Percentiles rank a stretch among this genome's conserved stretches.
phyloP scores from a whole-genome alignment of 2,113 vertebrate genomes.

The Triplophysa dalaica region DNA sequence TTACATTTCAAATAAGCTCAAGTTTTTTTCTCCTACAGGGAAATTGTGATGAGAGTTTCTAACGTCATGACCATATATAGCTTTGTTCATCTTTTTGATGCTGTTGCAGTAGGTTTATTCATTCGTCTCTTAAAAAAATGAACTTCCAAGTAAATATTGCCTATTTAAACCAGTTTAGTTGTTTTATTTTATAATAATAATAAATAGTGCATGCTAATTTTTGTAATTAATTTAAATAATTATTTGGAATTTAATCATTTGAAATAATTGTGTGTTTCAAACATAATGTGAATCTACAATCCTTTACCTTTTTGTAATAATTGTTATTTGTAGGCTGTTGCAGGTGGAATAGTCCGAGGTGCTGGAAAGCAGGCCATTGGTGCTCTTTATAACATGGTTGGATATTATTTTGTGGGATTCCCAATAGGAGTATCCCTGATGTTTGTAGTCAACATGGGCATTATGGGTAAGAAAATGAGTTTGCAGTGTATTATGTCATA shows the following conservation, averaged over 20 bases:
- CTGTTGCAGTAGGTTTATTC: conserved; percentile 58
- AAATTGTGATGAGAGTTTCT: conserved; percentile 63
- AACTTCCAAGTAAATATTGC: no score
- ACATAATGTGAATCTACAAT: no score
- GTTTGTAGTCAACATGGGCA: conserved; percentile 77
- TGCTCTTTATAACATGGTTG: conserved; percentile 69
- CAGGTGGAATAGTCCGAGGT: conserved; percentile 77
- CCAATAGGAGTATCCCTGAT: conserved; percentile 77
- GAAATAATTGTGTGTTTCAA: no score
- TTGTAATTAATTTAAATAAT: no score
- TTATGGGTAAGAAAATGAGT: conserved; percentile 72
- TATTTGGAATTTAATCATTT: no score
- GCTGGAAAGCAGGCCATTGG: conserved; percentile 80
- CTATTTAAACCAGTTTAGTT: no score
- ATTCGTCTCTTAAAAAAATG: background rate
- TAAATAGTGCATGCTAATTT: no score
- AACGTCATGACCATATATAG: conserved; percentile 64
- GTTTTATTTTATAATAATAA: no score
- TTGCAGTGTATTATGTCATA: no score
- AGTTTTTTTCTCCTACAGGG: conserved; percentile 49
- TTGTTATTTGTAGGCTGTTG: conserved; percentile 67
- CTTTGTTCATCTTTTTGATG: conserved; percentile 63
- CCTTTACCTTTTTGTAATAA: background rate
- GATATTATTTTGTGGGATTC: conserved; percentile 77
- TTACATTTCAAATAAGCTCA: no score